Percentiles rank a stretch among this genome's conserved stretches.
phyloP scores from a whole-genome alignment of 2,797 vertebrate genomes.

The Syngnathus acus region DNA sequence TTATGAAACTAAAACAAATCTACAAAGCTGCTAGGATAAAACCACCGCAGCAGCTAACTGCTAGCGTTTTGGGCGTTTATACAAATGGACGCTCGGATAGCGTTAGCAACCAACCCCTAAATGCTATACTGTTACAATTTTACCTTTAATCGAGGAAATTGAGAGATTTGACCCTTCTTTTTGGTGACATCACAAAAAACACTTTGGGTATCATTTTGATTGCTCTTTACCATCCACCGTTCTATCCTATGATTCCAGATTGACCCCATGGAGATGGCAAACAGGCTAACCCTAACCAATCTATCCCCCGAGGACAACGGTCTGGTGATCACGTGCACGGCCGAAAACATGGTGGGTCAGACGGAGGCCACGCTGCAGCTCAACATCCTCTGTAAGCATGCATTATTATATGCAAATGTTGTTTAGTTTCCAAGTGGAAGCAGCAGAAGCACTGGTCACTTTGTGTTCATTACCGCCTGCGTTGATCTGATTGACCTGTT shows the following conservation, averaged over 20 bases:
- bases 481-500: slow-evolving; percentile 53
- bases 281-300: slow-evolving; percentile 78
- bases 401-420: too few species aligned
- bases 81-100: background rate
- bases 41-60: background rate
- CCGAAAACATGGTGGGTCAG: slow-evolving; percentile 92
- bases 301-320: slow-evolving; percentile 88
- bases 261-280: slow-evolving; percentile 68
- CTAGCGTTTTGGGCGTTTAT: background rate
- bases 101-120: too few species aligned
- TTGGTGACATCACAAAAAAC: too few species aligned
- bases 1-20: background rate
- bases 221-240: background rate
- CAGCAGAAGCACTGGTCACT: slow-evolving; percentile 28
- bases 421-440: slow-evolving; percentile 35
- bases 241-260: slow-evolving; percentile 64
- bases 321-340: slow-evolving; percentile 80
- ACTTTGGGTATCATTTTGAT: background rate
- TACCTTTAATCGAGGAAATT: background rate
- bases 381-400: slow-evolving; percentile 87
- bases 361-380: slow-evolving; percentile 81
- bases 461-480: slow-evolving; percentile 49
- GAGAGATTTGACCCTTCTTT: background rate
- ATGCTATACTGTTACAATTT: background rate
- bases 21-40: background rate